These are phyloP conservation scores for Eleutherodactylus coqui DNA, from an alignment of 2,797 vertebrate species.

Conservation along the genomic window DNA sequence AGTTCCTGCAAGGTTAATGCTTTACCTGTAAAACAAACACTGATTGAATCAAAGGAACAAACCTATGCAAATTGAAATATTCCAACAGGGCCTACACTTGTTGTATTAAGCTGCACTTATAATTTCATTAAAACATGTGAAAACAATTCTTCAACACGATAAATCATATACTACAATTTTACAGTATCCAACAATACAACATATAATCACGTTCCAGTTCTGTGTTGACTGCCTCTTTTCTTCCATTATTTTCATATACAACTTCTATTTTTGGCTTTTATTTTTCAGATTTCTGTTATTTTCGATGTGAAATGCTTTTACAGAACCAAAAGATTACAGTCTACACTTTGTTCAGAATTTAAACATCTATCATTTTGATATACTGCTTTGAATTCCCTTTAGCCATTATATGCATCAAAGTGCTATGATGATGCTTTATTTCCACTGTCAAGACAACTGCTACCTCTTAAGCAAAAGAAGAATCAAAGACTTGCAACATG, in stretches of 20 bases:
- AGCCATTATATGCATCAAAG: slow-evolving; percentile 74
- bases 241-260: not conserved
- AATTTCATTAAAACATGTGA: not conserved
- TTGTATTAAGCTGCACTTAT: not conserved
- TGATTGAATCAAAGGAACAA: not conserved
- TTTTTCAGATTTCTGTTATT: not conserved
- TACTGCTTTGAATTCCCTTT: slow-evolving; percentile 73
- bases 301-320: slow-evolving; percentile 60
- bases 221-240: not conserved
- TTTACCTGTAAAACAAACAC: not conserved
- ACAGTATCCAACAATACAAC: not conserved
- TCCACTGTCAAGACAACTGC: slow-evolving; percentile 85
- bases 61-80: not conserved
- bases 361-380: slow-evolving; percentile 70
- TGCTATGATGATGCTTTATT: slow-evolving; percentile 74
- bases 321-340: slow-evolving; percentile 63
- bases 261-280: slow-evolving; percentile 4
- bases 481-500: slow-evolving; percentile 91
- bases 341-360: slow-evolving; percentile 72
- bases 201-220: not conserved
- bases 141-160: not conserved
- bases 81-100: not conserved
- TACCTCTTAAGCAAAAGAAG: slow-evolving; percentile 76
- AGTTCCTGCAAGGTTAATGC: not conserved
- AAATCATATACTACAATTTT: not conserved